Evolutionary conservation across 2,797 vertebrate species (phyloP), one percentile per base, ranked within the genome.

Genomic region (Gymnoscopelus microlampas): DNA sequence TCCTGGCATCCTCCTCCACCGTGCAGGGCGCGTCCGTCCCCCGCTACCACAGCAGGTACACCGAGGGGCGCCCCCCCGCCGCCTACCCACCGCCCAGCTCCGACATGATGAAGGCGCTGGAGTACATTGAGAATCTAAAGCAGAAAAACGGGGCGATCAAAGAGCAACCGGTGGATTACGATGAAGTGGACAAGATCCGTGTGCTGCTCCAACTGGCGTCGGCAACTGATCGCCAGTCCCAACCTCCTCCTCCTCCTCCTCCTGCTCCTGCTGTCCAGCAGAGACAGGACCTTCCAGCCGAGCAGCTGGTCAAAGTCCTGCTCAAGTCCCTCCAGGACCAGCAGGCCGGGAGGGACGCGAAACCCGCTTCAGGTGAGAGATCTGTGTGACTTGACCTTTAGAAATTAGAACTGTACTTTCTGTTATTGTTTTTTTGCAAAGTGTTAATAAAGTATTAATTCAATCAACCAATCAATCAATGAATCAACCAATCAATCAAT

Each of bases 61-160:
- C 4, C 39, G 39, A 39, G 35, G 95, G 96, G 56, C 93, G 91
- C 53, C 91, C 91, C 82, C 81, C 94, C 83, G 92, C 86, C 12
- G 88, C 91, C 54, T 96, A 94, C 49, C 93, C 91, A 55, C 76
- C 94, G 29, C 95, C 96, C 44, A 95, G 93, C 74, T 94, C 97
- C 0, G 97, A 99, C 68, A 96, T 99, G 96, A 93, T 98, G 80
- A 98, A 96, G 92, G 97, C 98, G 63, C 90, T 99, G 92, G 96
- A 98, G 85, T 99, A 98, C 90, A 97, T 99, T n/a, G 97, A 99
- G 82, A 97, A 95, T 70, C 95, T 99, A 76, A 96, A 94, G 81
- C 96, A 97, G 85, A 93, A 96, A 88, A 94, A 94, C 80, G 90
- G 85, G 49, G 88, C 15, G 60, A 71, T 0, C 71, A 85, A n/a